Evolutionary conservation across 37 sponge, comb jelly and placozoan genomes (phyloP).

Genomic region (Crambe crambe): DNA sequence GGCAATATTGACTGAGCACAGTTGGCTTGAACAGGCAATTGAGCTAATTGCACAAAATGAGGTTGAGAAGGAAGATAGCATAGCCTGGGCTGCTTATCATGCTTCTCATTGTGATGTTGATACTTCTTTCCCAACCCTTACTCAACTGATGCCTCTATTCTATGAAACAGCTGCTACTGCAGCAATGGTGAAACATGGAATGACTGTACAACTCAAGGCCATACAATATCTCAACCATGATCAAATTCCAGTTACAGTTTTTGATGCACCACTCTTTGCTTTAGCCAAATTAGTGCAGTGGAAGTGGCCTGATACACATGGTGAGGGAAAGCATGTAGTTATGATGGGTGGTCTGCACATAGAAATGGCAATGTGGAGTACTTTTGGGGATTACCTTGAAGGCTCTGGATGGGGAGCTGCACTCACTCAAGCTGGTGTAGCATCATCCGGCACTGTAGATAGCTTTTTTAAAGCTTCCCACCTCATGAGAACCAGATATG

Average conservation of each 20-base stretch:
- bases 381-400: neutral
- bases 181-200: slow-evolving; percentile 2
- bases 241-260: neutral
- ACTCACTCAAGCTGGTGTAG: too few species aligned
- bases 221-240: neutral
- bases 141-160: neutral
- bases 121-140: too few species aligned
- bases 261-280: neutral
- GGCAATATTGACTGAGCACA: too few species aligned
- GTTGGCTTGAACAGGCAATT: neutral
- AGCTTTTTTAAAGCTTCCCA: too few species aligned
- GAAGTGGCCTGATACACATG: too few species aligned
- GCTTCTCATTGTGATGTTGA: neutral
- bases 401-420: neutral
- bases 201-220: too few species aligned
- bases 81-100: neutral
- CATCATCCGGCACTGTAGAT: too few species aligned
- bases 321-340: too few species aligned
- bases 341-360: too few species aligned
- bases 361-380: too few species aligned
- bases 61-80: neutral
- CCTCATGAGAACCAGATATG: slow-evolving; percentile 1
- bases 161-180: neutral
- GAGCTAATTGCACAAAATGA: neutral
- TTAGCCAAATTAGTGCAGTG: too few species aligned